Conservation (phyloP, 2,113 vertebrate genomes). For the Cacatua alba region DNA sequence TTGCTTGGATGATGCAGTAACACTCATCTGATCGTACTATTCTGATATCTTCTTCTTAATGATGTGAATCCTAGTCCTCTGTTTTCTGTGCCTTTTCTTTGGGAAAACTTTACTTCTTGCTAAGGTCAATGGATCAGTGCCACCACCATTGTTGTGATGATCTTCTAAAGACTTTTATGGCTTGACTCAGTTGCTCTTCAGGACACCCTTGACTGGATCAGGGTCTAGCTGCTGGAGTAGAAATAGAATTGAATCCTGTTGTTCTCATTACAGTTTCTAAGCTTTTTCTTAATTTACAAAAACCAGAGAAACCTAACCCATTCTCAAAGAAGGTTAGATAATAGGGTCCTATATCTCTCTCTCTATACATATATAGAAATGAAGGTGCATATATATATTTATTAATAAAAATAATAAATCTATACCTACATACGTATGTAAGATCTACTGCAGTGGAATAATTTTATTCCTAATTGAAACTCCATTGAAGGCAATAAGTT, state of each 20-base stretch:
- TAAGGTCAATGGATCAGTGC: not conserved
- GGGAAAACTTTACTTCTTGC: not conserved
- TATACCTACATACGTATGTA: not conserved
- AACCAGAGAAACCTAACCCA: not conserved
- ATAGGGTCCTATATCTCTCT: not conserved
- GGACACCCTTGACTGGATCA: not conserved
- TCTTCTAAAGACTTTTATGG: not conserved
- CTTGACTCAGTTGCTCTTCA: not conserved
- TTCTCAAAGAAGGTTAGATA: not conserved
- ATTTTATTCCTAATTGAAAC: not conserved
- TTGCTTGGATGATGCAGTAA: not conserved
- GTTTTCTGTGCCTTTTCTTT: not conserved
- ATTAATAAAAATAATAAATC: not conserved
- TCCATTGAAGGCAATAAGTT: not conserved
- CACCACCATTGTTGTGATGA: accelerated
- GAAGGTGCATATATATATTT: not conserved
- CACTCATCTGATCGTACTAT: not conserved
- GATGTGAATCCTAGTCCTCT: not conserved
- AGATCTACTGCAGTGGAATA: not conserved
- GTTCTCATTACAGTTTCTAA: not conserved
- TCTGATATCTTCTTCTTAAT: not conserved
- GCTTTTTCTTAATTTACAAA: not conserved
- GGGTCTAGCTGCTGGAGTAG: not conserved
- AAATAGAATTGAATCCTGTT: not conserved
- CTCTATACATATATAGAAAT: not conserved